Base-by-base conservation (phyloP, 2,113 vertebrate genomes). In the Oryzias curvinotus region DNA sequence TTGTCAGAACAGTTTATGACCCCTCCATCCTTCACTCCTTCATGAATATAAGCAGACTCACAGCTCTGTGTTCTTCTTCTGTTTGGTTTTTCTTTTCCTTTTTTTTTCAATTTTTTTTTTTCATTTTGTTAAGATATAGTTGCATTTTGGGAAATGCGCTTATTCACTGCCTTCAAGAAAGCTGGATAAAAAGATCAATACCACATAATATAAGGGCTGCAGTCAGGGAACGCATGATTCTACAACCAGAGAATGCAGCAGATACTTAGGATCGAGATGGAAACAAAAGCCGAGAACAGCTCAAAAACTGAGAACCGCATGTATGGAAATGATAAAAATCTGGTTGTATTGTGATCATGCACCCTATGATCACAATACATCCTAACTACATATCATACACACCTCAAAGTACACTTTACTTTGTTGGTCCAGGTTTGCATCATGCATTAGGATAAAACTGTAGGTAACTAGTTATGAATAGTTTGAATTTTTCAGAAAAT, bases 1-100 rank as follows among this genome's bases (percentile, higher is more conserved):
- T 62, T 45, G 50, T 61, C 41, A 65, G 46, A 28, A 15, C 62
- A 25, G 49, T 26, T 45, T 54, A 36, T 62, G 48, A 64, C 44
- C 49, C 25, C 26, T 71, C 53, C 13, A 23, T 48, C 41, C 15
- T 50, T 23, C 28, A 46, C 13, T 14, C 18, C 17, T 15, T 14
- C 2, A 7, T 18, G 36, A 36, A 36, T 36, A 12, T 36, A 36
- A 36, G 12, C 8, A 2, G 36, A 36, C 36, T 36, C 36, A 36
- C 36, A 10, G 36, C 36, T 36, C 36, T 36, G 10, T 36, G 36
- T 36, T 36, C 30, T 36, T 36, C 8, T 36, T 36, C 36, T 36
- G 36, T 36, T 36, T 12, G 36, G 10, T 36, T 36, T 36, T 12
- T 36, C 12, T 36, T 12, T 12, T 12, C 30, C 36, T 3, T 12